phyloP scores from a whole-genome alignment of 2,113 vertebrate species.

The Ondatra zibethicus region DNA sequence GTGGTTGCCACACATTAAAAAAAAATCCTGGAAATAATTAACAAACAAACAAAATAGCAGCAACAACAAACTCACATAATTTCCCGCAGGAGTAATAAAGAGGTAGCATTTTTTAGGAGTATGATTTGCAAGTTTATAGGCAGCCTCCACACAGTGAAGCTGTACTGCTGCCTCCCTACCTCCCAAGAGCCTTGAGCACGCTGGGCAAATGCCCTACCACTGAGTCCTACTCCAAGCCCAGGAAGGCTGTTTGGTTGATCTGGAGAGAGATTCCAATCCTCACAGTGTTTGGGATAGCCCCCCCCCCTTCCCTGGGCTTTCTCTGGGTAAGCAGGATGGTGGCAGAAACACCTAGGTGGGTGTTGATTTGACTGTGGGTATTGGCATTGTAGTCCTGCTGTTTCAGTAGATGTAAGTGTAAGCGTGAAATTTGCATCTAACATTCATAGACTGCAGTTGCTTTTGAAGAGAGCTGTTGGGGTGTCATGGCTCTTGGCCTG shows the following conservation, averaged over 20 bases:
- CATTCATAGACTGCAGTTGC: neutral
- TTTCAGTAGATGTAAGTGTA: neutral
- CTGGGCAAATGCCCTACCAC: neutral
- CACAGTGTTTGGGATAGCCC: neutral
- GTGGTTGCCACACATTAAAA: neutral
- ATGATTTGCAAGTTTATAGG: neutral
- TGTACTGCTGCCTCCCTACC: neutral
- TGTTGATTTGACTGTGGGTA: neutral
- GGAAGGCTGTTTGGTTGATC: neutral
- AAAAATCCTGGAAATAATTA: neutral
- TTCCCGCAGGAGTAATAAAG: neutral
- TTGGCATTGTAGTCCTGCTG: neutral
- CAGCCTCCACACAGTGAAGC: neutral
- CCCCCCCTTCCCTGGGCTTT: neutral
- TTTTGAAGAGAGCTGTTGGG: neutral
- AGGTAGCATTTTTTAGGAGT: neutral
- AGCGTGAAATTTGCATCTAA: neutral
- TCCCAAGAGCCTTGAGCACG: neutral
- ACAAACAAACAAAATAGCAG: neutral
- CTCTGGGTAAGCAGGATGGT: neutral
- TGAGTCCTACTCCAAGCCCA: neutral
- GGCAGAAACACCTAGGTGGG: neutral
- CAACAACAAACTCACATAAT: neutral
- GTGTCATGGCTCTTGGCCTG: neutral
- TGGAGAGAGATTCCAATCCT: neutral